A percentile compares a stretch with the other conserved stretches of the same genome.
Evolutionary conservation across 1,140 invertebrate genomes (phyloP).

Genomic region (Drosophila nigromelanica): DNA sequence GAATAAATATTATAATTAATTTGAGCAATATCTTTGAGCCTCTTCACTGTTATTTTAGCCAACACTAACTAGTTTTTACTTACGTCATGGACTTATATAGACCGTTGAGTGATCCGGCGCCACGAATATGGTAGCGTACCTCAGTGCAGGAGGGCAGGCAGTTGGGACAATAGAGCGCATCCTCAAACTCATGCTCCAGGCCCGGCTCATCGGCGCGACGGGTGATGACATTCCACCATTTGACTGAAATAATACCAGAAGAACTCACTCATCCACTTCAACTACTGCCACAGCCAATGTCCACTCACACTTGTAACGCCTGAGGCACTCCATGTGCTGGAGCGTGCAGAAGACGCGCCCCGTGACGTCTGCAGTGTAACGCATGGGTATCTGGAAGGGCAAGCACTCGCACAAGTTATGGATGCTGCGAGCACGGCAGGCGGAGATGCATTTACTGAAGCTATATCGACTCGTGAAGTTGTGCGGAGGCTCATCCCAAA

Average conservation of each 20-base stretch:
- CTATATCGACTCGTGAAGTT: conserved; percentile 59
- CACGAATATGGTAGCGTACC: conserved; percentile 63
- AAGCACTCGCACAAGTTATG: conserved; percentile 85
- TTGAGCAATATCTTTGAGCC: not conserved
- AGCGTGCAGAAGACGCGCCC: conserved; percentile 74
- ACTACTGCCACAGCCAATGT: conserved; percentile 1
- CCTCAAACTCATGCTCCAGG: conserved; percentile 79
- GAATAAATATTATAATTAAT: not conserved
- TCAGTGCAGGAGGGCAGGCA: conserved; percentile 73
- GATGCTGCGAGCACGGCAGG: conserved; percentile 85
- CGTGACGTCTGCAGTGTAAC: conserved; percentile 52
- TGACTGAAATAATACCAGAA: conserved; percentile 57
- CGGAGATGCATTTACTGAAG: conserved; percentile 85
- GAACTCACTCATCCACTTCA: not conserved
- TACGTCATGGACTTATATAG: conserved; percentile 42
- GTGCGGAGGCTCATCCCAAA: conserved; percentile 83
- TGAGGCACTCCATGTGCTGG: conserved; percentile 71
- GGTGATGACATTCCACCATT: conserved; percentile 83
- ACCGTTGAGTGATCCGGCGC: conserved; percentile 52
- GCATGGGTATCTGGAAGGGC: conserved; percentile 85
- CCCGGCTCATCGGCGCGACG: conserved; percentile 63
- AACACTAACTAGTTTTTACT: conserved; percentile 21
- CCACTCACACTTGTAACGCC: conserved; percentile 75
- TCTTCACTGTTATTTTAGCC: not conserved
- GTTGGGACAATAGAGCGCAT: conserved; percentile 76